These are phyloP conservation scores for Adelphocoris suturalis DNA, from an alignment of 2,888 invertebrate genomes.

Conservation along the genomic window DNA sequence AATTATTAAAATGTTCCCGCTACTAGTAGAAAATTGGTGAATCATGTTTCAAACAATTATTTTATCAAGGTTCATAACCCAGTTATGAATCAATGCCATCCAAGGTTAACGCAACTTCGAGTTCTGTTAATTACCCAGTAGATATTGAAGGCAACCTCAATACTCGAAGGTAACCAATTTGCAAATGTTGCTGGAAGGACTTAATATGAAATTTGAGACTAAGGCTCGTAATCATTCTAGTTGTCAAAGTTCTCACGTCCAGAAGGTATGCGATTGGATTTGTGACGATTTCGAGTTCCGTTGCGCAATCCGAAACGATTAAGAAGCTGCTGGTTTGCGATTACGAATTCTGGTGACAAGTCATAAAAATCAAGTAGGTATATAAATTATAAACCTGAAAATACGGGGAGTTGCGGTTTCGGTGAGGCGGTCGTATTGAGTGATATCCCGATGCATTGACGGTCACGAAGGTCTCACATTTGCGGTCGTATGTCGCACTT, in stretches of 20 bases:
- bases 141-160: background rate
- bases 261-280: background rate
- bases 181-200: background rate
- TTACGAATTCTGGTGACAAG: constrained; percentile 28
- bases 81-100: too few relatives aligned
- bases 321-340: background rate
- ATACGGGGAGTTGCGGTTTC: constrained; percentile 40
- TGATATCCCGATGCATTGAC: background rate
- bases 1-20: too few relatives aligned
- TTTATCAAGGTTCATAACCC: too few relatives aligned
- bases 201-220: background rate
- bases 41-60: too few relatives aligned
- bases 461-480: constrained; percentile 1
- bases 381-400: constrained; percentile 43
- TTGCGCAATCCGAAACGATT: constrained; percentile 31
- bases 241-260: background rate
- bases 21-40: too few relatives aligned
- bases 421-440: constrained; percentile 3
- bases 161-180: background rate
- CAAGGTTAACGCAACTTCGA: too few relatives aligned
- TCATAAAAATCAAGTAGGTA: constrained; percentile 18
- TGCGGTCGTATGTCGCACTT: constrained; percentile 1
- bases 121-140: background rate
- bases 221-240: background rate
- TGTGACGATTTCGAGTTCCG: background rate